Base-by-base conservation (phyloP, 2,888 invertebrate species). In the Stictocephala bisonia region DNA sequence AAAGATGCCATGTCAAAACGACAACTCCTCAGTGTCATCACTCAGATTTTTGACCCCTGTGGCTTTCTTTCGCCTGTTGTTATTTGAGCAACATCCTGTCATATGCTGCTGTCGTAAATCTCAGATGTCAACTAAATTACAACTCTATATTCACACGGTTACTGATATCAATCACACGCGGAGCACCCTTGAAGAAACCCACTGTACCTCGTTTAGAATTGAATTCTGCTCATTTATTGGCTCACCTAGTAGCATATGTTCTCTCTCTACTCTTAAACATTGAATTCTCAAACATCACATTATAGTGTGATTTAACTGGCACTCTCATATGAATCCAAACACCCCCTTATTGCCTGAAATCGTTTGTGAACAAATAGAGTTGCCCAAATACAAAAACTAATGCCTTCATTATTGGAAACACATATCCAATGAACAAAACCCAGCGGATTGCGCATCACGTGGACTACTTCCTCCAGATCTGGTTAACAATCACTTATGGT, bases 381-480 rank as follows among this genome's bases (percentile, higher is more conserved):
- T 6, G 76, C 78, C 0, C 70, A 79, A 58, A 80, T 82, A 15
- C 79, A 81, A 71, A 76, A 78, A 24, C 31, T 74, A 11, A 75
- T 79, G 15, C 75, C 79, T 7, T 24, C 66, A 56, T 4, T 69
- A 60, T 22, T 83, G 82, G 82, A 60, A 66, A 41, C 79, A 82
- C 64, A 79, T 82, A 0, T 40, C 74, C 15, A 77, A 79, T 4
- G 67, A 74, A 26, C 66, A 77, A 4, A 83, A 83, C 68, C 80
- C 82, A 0, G 81, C 81, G n/a, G 81, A 82, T 71, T 77, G 79
- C 11, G 76, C 80, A 1, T 82, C 81, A 0, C 53, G 82, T 40
- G 82, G 82, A 13, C 35, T 79, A 0, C 18, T 71, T 1, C 74
- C 77, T 0, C 13, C 31, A 0, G 78, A 79, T 48, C 69, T 79